Base-by-base conservation (phyloP, 1,140 invertebrate genomes). In the Bombus fervidus region DNA sequence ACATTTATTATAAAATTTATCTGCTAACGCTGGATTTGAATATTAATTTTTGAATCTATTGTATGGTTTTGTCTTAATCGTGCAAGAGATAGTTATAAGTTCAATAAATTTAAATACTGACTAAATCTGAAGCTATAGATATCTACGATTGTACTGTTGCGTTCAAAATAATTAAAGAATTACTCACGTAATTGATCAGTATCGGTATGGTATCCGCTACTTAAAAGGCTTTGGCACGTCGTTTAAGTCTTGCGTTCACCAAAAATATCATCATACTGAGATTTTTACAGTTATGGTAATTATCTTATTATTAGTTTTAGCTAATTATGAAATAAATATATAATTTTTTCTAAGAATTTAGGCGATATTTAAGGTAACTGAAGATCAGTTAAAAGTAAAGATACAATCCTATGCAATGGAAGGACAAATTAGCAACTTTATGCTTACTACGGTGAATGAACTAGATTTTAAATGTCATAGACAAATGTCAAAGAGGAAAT, bases 401-500 rank as follows among this genome's bases (percentile, higher is more conserved):
- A 22, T 25, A 34, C 15, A 25, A 76, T 31, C 1, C 5, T 37
- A 3, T n/a, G 4, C 39, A 28, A 43, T 53, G n/a, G 34, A 59
- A 62, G 18, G 37, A 22, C 12, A n/a, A 47, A 47, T 37, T 64
- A 64, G 10, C 4, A 10, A 31, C 22, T 34, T 57, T 31, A 22
- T 68, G 43, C 31, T 28, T n/a, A 39, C 22, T 6, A 47, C 39
- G 1, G 28, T 12, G 37, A 79, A 62, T 28, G 62, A 85, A 79
- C 31, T 18, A 34, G 18, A 57, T 64, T 15, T 64, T 66, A 89
- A 89, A 89, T 89, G 79, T 22, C 84, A 86, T 12, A 77, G 74
- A 82, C 73, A 86, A 86, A 88, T 81, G 41, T 86, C 79, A 37
- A 10, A 28, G 18, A 78, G 53, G 37, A 89, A 89, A 89, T 86